These are phyloP conservation scores for Paramormyrops hopkinsi DNA, from an alignment of 2,797 vertebrate species.

Conservation along the genomic window DNA sequence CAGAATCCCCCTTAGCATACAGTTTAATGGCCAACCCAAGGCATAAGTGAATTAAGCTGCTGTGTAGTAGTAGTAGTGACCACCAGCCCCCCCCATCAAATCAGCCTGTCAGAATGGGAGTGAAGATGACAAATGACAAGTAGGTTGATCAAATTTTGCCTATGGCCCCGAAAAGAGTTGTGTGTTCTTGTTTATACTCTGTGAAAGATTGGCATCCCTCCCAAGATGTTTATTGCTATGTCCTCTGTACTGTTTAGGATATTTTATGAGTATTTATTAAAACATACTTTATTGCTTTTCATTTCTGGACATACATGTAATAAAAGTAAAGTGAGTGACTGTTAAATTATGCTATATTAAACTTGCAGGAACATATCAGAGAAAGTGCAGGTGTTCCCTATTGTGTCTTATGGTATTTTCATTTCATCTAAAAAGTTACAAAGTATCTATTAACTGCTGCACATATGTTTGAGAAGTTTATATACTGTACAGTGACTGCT, in stretches of 20 bases:
- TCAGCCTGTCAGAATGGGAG: neutral
- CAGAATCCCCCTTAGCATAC: neutral
- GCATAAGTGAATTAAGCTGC: neutral
- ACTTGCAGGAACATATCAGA: neutral
- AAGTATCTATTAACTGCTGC: neutral
- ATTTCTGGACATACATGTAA: neutral
- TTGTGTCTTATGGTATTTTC: neutral
- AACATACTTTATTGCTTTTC: neutral
- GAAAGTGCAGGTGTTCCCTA: neutral
- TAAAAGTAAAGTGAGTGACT: neutral
- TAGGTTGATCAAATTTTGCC: neutral
- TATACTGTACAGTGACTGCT: neutral
- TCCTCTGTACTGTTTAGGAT: neutral
- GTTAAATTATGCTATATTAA: neutral
- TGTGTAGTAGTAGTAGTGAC: neutral
- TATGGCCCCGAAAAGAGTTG: neutral
- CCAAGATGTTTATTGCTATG: neutral
- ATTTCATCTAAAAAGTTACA: neutral
- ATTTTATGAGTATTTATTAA: neutral
- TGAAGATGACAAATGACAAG: neutral
- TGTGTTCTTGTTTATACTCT: neutral
- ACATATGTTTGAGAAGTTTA: neutral
- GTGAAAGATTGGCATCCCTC: neutral
- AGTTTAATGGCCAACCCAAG: neutral
- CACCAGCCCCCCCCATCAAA: neutral